These are phyloP conservation scores for Rhadina sibilatrix DNA, from an alignment of 2,113 vertebrate genomes.

Conservation along the genomic window DNA sequence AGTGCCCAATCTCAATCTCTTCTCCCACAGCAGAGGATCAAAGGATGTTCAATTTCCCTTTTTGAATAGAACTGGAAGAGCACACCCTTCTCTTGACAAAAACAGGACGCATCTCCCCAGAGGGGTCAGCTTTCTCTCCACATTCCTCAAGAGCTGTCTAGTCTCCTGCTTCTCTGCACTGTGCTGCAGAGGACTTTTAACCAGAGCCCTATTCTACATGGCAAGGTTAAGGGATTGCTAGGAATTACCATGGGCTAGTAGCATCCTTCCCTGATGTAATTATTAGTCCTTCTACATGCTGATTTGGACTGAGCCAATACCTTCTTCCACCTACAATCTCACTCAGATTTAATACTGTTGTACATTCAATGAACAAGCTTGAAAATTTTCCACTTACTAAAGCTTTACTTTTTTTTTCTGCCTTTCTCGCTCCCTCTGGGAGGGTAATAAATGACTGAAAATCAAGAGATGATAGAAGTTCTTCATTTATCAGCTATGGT, in stretches of 20 bases:
- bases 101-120: not conserved
- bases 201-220: not conserved
- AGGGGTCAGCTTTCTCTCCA: not conserved
- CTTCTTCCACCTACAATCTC: not conserved
- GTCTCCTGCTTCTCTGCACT: not conserved
- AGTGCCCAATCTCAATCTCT: not conserved
- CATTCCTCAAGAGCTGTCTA: not conserved
- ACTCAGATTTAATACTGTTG: not conserved
- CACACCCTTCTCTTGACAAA: not conserved
- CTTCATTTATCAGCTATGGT: not conserved
- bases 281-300: not conserved
- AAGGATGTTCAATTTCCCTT: not conserved
- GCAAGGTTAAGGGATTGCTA: not conserved
- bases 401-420: not conserved
- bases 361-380: not conserved
- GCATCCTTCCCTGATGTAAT: fast-evolving
- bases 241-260: not conserved
- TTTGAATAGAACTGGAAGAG: not conserved
- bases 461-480: not conserved
- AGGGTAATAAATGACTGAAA: not conserved
- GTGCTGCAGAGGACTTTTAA: not conserved
- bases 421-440: not conserved
- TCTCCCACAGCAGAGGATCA: not conserved
- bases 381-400: constrained; percentile 11
- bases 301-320: not conserved